These are phyloP conservation scores for Scaptodrosophila lebanonensis DNA, from an alignment of 1,140 invertebrate species.

Conservation along the genomic window DNA sequence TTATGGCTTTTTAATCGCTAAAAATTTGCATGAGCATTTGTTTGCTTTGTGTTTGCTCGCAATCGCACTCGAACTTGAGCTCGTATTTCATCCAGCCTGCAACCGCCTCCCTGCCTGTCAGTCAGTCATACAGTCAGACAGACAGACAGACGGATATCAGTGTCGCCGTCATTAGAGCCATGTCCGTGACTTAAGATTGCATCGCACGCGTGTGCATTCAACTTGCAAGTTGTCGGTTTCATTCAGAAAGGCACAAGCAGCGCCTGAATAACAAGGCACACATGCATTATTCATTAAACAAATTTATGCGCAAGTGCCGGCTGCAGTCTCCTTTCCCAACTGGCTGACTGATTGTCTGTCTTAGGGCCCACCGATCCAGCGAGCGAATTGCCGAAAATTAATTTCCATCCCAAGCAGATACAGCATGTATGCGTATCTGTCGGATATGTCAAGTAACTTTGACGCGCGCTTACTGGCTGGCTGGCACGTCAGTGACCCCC, in stretches of 20 bases:
- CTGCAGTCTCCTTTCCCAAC: too few species aligned
- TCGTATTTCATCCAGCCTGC: conserved; percentile 72
- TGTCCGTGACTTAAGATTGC: conserved; percentile 10
- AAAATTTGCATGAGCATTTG: conserved; percentile 67
- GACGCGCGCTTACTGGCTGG: conserved; percentile 24
- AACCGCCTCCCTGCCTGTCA: too few species aligned
- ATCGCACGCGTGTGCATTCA: too few species aligned
- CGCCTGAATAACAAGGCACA: background rate
- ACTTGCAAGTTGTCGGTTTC: too few species aligned
- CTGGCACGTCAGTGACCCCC: conserved; percentile 43
- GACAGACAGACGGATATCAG: too few species aligned
- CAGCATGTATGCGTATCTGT: conserved; percentile 38
- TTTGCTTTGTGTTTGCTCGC: conserved; percentile 1
- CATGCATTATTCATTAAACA: too few species aligned
- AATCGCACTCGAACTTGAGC: conserved; percentile 32
- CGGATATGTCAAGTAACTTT: conserved; percentile 43
- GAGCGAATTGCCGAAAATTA: conserved; percentile 12
- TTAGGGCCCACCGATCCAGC: conserved; percentile 26
- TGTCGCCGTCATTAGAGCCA: conserved; percentile 41
- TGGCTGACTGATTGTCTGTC: too few species aligned
- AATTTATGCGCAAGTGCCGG: too few species aligned
- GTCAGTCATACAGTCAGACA: conserved; percentile 12
- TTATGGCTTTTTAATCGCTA: conserved; percentile 71
- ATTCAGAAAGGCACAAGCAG: conserved; percentile 40
- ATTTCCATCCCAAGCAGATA: conserved; percentile 6